Evolutionary conservation across 2,113 vertebrate species (phyloP), one percentile per base, ranked within the genome.

Genomic region (Pogonocichla stellata): DNA sequence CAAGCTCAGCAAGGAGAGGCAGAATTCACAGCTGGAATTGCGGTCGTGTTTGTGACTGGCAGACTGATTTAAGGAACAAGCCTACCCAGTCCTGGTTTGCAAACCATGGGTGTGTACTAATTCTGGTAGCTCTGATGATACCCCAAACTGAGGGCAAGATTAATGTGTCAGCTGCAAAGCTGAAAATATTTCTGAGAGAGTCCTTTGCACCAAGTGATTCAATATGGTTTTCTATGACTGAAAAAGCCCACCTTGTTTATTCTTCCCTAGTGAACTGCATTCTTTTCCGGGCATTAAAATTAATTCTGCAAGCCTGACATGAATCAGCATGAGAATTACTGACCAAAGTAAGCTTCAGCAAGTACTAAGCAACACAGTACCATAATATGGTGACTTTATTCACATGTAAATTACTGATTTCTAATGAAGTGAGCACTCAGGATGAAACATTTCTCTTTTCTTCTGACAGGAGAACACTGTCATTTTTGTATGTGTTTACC

Each of bases 321-420:
- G 34, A 69, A 80, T 78, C 80, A 92, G 80, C 51, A 45, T 51
- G 43, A 74, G 91, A 94, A 94, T 91, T 88, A 95, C 62, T 82
- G 75, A 89, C 25, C 51, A 61, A 51, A 33, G 54, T 84, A 34
- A 86, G 56, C 33, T 61, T 42, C 66, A 86, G 83, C 69, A 78
- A 88, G 65, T 53, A 78, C 45, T 67, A 90, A 89, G 31, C 1
- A n/a, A 89, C 58, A 43, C 14, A 62, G 66, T 94, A 61, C 24
- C 25, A 80, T 87, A 83, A 83, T 18, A 31, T 9, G 43, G 17
- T 42, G 7, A 33, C 47, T 88, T 94, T 91, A 90, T 80, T 96
- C 78, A 85, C 20, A 61, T 69, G 20, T 72, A 90, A 74, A 95
- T 80, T 90, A 83, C 77, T 85, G 29, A 96, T 94, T 94, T 94